Percentiles rank a stretch among this genome's conserved stretches.
These are phyloP conservation scores for Cirrhinus molitorella DNA, from an alignment of 2,797 vertebrate genomes.

Conservation along the genomic window DNA sequence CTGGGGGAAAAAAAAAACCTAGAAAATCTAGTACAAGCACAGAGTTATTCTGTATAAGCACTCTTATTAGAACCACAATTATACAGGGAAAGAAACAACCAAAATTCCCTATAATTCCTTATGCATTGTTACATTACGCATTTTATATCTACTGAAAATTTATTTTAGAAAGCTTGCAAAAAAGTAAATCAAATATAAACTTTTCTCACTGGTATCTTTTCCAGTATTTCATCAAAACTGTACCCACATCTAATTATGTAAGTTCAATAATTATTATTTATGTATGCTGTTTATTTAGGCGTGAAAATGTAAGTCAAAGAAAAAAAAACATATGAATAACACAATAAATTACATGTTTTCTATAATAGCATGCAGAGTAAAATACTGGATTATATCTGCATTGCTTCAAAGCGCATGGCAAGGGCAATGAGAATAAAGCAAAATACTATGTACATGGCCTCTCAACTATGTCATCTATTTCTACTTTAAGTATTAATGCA, in stretches of 20 bases:
- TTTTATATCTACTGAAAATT: not conserved
- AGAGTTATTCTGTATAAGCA: slow-evolving; percentile 8
- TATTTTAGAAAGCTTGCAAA: slow-evolving; percentile 20
- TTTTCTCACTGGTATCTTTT: slow-evolving; percentile 1
- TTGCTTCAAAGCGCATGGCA: slow-evolving; percentile 78
- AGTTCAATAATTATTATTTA: not conserved
- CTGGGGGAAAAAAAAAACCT: not conserved
- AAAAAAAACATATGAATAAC: not conserved
- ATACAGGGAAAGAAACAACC: slow-evolving; percentile 80
- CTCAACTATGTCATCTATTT: not conserved
- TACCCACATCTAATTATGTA: not conserved
- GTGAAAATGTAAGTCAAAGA: slow-evolving; percentile 22
- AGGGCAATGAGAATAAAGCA: slow-evolving; percentile 55
- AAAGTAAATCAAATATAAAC: not conserved
- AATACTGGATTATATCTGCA: slow-evolving; percentile 68
- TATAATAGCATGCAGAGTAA: not conserved
- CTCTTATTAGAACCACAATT: slow-evolving; percentile 31
- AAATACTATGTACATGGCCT: not conserved
- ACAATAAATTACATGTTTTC: slow-evolving; percentile 30
- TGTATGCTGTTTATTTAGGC: not conserved
- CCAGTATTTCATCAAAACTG: not conserved
- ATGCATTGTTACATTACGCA: slow-evolving; percentile 16
- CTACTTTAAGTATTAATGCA: not conserved
- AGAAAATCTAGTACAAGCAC: slow-evolving; percentile 5
- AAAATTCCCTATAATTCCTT: slow-evolving; percentile 64